A percentile compares a stretch with the other conserved stretches of the same genome.
These are phyloP conservation scores for Drosophila kikkawai DNA, from an alignment of 1,140 invertebrate genomes.

Conservation along the genomic window DNA sequence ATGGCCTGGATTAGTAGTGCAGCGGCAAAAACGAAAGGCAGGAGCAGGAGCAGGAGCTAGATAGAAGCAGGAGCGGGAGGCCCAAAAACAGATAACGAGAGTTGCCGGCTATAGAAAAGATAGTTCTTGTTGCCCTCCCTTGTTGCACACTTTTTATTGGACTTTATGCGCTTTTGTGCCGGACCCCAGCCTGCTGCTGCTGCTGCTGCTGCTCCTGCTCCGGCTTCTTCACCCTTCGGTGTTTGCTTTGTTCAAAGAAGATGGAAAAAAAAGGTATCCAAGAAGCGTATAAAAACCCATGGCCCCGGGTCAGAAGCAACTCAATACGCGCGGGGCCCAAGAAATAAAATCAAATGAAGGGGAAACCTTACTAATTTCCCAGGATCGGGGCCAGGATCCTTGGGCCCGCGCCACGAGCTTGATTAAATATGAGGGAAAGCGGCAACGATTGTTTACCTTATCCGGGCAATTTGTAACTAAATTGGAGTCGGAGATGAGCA, in stretches of 20 bases:
- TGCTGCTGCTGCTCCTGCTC: background rate
- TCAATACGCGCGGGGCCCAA: conserved; percentile 63
- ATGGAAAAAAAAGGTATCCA: conserved; percentile 26
- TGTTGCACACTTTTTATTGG: conserved; percentile 79
- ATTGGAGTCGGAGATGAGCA: conserved; percentile 57
- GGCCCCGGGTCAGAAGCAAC: conserved; percentile 67
- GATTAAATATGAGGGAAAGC: conserved; percentile 74
- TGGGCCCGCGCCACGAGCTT: conserved; percentile 43
- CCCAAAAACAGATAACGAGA: conserved; percentile 75
- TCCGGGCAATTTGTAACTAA: conserved; percentile 78
- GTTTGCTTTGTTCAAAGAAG: conserved; percentile 58
- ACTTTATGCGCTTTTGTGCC: conserved; percentile 80
- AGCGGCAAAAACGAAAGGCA: conserved; percentile 59
- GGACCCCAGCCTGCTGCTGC: conserved; percentile 6
- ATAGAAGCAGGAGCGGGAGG: conserved; percentile 43
- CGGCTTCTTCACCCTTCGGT: conserved; percentile 19
- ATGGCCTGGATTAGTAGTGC: conserved; percentile 78
- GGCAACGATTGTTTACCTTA: conserved; percentile 49
- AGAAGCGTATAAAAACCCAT: conserved; percentile 68
- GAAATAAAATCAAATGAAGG: conserved; percentile 33
- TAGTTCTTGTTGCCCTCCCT: conserved; percentile 68
- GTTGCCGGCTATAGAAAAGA: conserved; percentile 71
- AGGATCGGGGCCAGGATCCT: background rate
- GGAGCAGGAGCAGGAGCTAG: conserved; percentile 15
- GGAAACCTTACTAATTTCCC: conserved; percentile 74